Conservation (phyloP, 2,113 vertebrate genomes). For the Platysternon megacephalum region DNA sequence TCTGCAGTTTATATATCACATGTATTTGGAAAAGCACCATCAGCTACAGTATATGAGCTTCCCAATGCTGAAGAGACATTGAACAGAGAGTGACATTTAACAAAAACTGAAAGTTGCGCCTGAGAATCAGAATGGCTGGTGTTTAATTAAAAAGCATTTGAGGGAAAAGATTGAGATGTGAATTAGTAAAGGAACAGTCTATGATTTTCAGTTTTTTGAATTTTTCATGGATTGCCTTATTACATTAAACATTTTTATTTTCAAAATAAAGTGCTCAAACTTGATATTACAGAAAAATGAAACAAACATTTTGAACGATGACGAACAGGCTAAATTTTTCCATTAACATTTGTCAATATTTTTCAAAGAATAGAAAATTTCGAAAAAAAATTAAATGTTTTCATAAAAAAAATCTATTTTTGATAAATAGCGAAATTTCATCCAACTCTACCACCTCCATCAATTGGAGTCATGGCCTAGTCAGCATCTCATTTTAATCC, state of each 20-base stretch:
- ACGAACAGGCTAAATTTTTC: not conserved
- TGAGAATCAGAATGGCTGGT: not conserved
- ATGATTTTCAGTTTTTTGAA: not conserved
- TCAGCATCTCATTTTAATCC: not conserved
- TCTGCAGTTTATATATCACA: constrained; percentile 22
- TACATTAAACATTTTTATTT: not conserved
- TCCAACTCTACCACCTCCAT: accelerated
- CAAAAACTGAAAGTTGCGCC: not conserved
- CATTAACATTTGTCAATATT: not conserved
- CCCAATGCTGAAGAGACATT: not conserved
- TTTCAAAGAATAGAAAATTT: not conserved
- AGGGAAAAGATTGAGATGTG: not conserved
- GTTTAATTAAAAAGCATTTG: not conserved
- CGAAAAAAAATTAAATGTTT: accelerated
- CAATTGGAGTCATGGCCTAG: not conserved
- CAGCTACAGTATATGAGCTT: not conserved
- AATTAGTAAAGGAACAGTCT: not conserved
- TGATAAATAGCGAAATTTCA: not conserved
- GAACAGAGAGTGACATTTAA: not conserved
- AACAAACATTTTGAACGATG: not conserved
- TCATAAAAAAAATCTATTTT: not conserved
- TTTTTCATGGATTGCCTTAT: not conserved
- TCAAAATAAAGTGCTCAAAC: not conserved
- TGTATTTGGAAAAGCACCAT: not conserved
- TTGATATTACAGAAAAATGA: not conserved